A percentile compares a stretch with the other conserved stretches of the same genome.
Conservation (phyloP, 35 echinoderm and acorn worm species). For the Acanthaster planci region DNA sequence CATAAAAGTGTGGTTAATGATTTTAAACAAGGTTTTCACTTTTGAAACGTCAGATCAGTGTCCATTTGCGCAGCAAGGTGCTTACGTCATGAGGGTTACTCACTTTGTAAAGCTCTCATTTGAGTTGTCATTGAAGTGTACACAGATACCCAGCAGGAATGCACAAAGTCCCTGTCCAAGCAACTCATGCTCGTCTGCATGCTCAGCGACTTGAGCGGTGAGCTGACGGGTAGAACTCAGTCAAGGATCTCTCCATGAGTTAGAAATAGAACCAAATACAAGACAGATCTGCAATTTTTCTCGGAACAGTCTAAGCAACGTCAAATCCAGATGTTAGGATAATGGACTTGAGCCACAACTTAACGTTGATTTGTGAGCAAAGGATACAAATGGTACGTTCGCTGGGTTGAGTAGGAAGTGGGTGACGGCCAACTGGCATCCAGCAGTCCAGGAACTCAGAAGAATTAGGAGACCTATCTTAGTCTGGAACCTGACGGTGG, state of each 20-base stretch:
- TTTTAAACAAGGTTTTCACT: no score
- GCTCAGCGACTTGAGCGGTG: slow-evolving; percentile 91
- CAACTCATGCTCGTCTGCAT: slow-evolving; percentile 78
- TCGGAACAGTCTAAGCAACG: no score
- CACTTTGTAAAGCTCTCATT: slow-evolving; percentile 90
- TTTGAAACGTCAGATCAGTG: no score
- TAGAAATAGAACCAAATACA: no score
- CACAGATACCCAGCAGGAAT: slow-evolving; percentile 85
- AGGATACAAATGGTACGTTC: slow-evolving; percentile 99
- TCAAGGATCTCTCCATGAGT: slow-evolving; percentile 47
- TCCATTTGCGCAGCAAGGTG: no score
- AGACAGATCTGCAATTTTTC: no score
- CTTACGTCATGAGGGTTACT: slow-evolving; percentile 6
- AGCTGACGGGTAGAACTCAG: slow-evolving; percentile 50
- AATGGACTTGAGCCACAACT: neutral
- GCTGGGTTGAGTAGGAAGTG: slow-evolving; percentile 86
- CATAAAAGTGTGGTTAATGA: no score
- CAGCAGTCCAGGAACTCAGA: slow-evolving; percentile 83
- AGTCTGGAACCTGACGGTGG: slow-evolving; percentile 83
- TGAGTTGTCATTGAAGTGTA: slow-evolving; percentile 85
- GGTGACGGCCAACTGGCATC: slow-evolving; percentile 83
- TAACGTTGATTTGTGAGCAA: neutral
- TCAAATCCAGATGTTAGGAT: neutral
- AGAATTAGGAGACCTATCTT: slow-evolving; percentile 85
- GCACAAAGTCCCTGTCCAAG: slow-evolving; percentile 89